These are phyloP conservation scores for Karalla daura DNA, from an alignment of 2,797 vertebrate species.

Conservation along the genomic window DNA sequence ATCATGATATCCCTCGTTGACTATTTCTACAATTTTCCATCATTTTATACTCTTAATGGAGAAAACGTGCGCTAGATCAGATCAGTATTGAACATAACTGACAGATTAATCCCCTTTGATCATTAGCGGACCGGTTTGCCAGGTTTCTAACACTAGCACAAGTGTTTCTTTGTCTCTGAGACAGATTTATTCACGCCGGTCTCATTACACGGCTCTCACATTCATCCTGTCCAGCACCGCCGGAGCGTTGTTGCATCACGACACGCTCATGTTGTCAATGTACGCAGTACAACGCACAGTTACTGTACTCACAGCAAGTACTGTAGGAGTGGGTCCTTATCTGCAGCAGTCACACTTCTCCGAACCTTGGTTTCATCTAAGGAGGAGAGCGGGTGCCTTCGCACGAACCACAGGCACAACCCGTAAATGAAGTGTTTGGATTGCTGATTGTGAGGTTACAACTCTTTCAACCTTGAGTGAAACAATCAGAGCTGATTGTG, in stretches of 20 bases:
- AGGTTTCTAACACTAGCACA: constrained; percentile 24
- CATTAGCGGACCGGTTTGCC: background rate
- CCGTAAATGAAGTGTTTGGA: background rate
- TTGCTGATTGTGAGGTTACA: constrained; percentile 6
- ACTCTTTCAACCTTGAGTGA: background rate
- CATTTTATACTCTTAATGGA: background rate
- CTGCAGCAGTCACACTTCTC: constrained; percentile 31
- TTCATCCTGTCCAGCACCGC: constrained; percentile 45
- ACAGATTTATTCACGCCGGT: constrained; percentile 42
- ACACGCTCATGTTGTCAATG: constrained; percentile 25
- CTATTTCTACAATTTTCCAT: background rate
- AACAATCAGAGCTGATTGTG: constrained; percentile 8
- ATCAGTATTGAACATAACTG: background rate
- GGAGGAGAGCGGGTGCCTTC: constrained; percentile 36
- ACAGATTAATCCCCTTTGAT: background rate
- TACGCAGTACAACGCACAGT: constrained; percentile 28
- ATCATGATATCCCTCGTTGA: background rate
- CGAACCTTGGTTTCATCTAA: constrained; percentile 27
- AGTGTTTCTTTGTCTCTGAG: constrained; percentile 26
- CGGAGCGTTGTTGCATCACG: constrained; percentile 38
- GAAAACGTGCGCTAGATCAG: background rate
- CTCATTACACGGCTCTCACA: constrained; percentile 43
- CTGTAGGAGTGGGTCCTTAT: constrained; percentile 29
- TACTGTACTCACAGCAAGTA: constrained; percentile 2
- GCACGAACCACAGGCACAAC: constrained; percentile 5